These are phyloP conservation scores for Vidua macroura DNA, from an alignment of 2,113 vertebrate species.

Conservation along the genomic window DNA sequence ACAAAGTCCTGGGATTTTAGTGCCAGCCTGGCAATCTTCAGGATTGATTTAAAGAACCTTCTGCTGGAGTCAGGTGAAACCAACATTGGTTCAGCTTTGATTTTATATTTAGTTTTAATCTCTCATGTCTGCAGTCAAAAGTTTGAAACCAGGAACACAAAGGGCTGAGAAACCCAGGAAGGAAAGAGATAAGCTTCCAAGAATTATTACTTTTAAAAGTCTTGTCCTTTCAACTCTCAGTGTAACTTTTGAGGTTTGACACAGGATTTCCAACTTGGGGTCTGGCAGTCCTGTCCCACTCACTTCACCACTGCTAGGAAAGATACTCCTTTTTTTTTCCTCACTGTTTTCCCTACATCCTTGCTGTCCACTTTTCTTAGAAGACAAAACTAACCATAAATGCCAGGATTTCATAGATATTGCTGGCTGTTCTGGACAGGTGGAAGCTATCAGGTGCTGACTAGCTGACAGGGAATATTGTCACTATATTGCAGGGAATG, in stretches of 20 bases:
- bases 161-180: not conserved
- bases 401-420: not conserved
- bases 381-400: not conserved
- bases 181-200: not conserved
- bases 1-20: not conserved
- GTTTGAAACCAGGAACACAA: not conserved
- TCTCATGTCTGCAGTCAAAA: not conserved
- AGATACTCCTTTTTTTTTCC: not conserved
- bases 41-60: not conserved
- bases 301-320: not conserved
- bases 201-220: not conserved
- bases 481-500: not conserved
- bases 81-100: not conserved
- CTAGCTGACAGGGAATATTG: not conserved
- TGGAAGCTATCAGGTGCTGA: not conserved
- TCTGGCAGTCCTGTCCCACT: not conserved
- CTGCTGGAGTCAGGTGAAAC: not conserved
- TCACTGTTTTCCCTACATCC: not conserved
- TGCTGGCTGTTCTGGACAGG: not conserved
- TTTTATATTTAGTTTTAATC: not conserved
- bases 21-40: not conserved
- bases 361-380: not conserved
- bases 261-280: not conserved
- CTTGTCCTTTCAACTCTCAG: not conserved
- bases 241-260: not conserved